Conservation (phyloP, 2,888 invertebrate genomes). For the Spisula subtruncata region DNA sequence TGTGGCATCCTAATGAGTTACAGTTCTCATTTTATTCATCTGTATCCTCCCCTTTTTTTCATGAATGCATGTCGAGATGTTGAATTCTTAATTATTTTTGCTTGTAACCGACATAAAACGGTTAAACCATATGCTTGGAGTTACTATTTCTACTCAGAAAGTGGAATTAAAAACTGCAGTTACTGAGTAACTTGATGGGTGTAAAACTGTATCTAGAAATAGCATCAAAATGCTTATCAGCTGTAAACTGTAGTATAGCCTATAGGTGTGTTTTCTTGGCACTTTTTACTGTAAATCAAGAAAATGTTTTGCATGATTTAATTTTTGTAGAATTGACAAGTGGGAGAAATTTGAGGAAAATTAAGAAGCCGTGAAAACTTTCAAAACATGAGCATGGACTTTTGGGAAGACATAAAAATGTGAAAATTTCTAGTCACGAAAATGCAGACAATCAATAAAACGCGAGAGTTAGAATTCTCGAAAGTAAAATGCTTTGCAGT, state of each 20-base stretch:
- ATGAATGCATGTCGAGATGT: neutral
- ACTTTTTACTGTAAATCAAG: neutral
- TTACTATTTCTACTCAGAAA: neutral
- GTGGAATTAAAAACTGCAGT: neutral
- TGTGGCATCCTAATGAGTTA: neutral
- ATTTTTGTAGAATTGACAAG: too few species aligned
- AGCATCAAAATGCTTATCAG: neutral
- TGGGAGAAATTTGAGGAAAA: too few species aligned
- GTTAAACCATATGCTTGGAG: neutral
- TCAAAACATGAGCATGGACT: too few species aligned
- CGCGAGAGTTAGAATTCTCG: too few species aligned
- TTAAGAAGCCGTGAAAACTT: too few species aligned
- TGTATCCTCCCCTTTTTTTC: neutral
- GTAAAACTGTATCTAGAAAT: constrained; percentile 25
- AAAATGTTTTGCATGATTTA: too few species aligned
- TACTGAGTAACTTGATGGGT: neutral
- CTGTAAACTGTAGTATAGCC: neutral
- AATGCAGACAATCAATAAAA: too few species aligned
- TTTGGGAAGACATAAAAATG: too few species aligned
- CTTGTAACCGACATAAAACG: neutral
- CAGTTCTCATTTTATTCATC: neutral
- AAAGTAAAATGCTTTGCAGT: too few species aligned
- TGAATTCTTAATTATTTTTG: neutral
- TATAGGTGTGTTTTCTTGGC: constrained; percentile 20
- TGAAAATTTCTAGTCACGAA: too few species aligned